Base-by-base conservation (phyloP, 1,140 invertebrate genomes). In the Papilio polyxenes region DNA sequence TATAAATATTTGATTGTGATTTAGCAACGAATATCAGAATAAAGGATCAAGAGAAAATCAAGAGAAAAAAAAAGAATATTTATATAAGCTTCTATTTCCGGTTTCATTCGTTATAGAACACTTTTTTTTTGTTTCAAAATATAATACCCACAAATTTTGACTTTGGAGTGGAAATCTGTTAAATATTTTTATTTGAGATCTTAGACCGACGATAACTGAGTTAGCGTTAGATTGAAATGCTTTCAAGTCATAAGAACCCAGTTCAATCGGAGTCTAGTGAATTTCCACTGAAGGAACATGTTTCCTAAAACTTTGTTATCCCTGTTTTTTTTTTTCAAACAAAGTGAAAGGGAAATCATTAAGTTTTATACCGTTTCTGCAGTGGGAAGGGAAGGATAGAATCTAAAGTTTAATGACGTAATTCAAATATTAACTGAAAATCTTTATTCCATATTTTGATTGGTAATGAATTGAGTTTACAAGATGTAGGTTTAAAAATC, bases 1-100 rank as follows among this genome's bases (percentile, higher is more conserved):
- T 62, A 62, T 79, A 3, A 78, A 59, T 49, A 31, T 7, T 80
- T 69, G 44, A 80, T 80, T 80, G 78, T 69, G 62, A 80, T 69
- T 80, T 69, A 80, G 62, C 78, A 80, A 80, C 62, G 78, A 80
- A 79, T 62, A 48, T 44, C 59, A 15, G 44, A 59, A 40, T 59
- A 79, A 79, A 40, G 17, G 9, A 79, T 79, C 37, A 40, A 40
- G 51, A 59, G 3, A 79, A 79, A 44, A 31, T 15, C n/a, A n/a
- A n/a, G n/a, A n/a, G n/a, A n/a, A n/a, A n/a, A n/a, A 31, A 31
- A 31, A 31, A 31, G 23, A 31, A 62, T 53, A 59, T 59, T 44
- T n/a, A 49, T 53, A 51, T 20, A 20, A 62, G 59, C 59, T 8
- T 56, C 13, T 65, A 37, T 72, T 72, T 72, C 13, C 65, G 65